Percentiles rank a stretch among this genome's conserved stretches.
phyloP scores from a whole-genome alignment of 2,113 vertebrate species.

The Gasterosteus aculeatus region DNA sequence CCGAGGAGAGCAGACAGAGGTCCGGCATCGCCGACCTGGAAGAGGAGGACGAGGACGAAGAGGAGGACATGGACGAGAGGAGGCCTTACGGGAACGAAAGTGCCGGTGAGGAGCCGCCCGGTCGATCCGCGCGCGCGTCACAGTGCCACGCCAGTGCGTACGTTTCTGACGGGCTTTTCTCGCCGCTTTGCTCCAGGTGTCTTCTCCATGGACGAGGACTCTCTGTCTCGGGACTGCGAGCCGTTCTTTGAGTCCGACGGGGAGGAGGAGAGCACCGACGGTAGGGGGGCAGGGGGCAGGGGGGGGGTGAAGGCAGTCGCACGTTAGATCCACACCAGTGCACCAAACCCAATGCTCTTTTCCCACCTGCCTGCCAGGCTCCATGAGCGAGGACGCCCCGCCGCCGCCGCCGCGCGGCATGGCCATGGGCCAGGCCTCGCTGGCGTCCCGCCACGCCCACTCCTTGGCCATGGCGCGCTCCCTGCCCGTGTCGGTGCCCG shows the following conservation, averaged over 20 bases:
- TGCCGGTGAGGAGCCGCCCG: slow-evolving; percentile 56
- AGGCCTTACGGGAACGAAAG: slow-evolving; percentile 80
- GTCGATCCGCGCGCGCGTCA: neutral
- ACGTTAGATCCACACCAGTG: fast-evolving
- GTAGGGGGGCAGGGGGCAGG: slow-evolving; percentile 75
- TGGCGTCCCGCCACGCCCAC: slow-evolving; percentile 72
- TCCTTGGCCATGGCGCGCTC: slow-evolving; percentile 86
- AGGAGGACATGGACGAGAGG: slow-evolving; percentile 80
- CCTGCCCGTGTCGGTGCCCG: slow-evolving; percentile 88
- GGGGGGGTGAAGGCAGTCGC: neutral
- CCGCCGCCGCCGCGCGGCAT: slow-evolving; percentile 77
- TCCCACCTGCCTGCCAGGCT: slow-evolving; percentile 58
- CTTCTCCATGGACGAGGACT: slow-evolving; percentile 93
- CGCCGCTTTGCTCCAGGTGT: slow-evolving; percentile 78
- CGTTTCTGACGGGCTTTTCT: neutral
- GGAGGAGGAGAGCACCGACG: slow-evolving; percentile 87
- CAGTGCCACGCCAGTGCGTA: no score
- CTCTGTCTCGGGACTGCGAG: slow-evolving; percentile 87
- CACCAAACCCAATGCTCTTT: no score
- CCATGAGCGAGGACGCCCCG: slow-evolving; percentile 87
- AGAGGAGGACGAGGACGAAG: slow-evolving; percentile 79
- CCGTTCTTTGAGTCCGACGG: slow-evolving; percentile 88
- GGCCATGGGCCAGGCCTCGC: slow-evolving; percentile 69
- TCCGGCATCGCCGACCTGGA: slow-evolving; percentile 76
- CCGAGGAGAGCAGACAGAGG: slow-evolving; percentile 63